Base-by-base conservation (phyloP, 2,797 vertebrate species). In the Bradypus variegatus region DNA sequence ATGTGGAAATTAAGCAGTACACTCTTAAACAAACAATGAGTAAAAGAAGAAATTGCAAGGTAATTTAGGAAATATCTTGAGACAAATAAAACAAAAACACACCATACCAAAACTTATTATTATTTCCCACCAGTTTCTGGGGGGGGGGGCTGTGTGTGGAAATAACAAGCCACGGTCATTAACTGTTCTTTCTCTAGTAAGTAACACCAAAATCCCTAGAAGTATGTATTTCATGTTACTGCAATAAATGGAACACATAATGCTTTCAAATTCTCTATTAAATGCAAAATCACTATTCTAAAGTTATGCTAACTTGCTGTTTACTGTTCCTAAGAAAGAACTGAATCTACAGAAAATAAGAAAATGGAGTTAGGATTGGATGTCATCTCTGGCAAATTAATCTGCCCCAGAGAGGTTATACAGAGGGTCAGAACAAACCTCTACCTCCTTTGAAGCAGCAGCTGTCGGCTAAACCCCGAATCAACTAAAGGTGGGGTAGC, bases 131-230 rank as follows among this genome's bases (percentile, higher is more conserved):
- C 23, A 72, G 36, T 89, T 21, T 19, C 4, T 19, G 2, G 25
- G 5, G 23, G 72, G 1, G 29, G 3, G 38, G 41, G 50, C 8
- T 3, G 0, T 3, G 53, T 19, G 7, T 73, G 31, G 48, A 80
- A 86, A 86, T 86, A 88, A 80, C 31, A 84, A 92, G 48, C n/a
- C 1, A 58, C 38, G n/a, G 75, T 23, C 5, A 25, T 9, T 50
- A 69, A 69, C 13, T 67, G 15, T 76, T 92, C 89, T 86, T 94
- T 89, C 69, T 83, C 16, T 60, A 91, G n/a, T n/a, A 38, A 93
- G 38, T 60, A 31, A 77, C 23, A 77, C 3, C 67, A 69, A 94
- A 89, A 84, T 60, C 41, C 55, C 38, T 50, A 79, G 88, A 93
- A 86, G 70, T 14, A 69, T 19, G 3, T 15, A 87, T 83, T 73